phyloP scores from a whole-genome alignment of 2,888 invertebrate genomes.

The Theodoxus fluviatilis region DNA sequence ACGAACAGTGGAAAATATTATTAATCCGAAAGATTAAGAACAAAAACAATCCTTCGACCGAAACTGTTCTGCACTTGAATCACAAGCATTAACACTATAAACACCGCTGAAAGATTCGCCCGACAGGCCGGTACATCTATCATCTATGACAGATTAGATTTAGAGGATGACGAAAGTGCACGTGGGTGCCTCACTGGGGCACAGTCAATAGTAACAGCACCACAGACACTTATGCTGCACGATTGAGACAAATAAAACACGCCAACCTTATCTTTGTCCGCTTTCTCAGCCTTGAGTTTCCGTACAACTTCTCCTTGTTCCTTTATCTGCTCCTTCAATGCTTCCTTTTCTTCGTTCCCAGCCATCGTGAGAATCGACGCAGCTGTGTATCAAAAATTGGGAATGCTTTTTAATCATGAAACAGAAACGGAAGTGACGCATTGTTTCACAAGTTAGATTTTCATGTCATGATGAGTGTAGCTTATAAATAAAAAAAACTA shows the following conservation, averaged over 20 bases:
- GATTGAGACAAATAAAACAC: neutral
- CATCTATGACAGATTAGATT: no score
- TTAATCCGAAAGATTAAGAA: no score
- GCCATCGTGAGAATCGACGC: no score
- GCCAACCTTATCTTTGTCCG: slow-evolving; percentile 47
- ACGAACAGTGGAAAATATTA: no score
- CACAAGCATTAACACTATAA: no score
- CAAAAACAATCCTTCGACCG: no score
- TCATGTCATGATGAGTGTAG: neutral
- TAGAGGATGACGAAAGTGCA: no score
- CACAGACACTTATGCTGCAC: slow-evolving; percentile 5
- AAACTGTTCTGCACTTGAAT: no score
- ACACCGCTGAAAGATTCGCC: no score
- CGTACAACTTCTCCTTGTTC: slow-evolving; percentile 51
- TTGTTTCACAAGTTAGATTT: neutral
- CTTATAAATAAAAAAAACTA: no score
- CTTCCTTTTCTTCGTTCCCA: slow-evolving; percentile 31
- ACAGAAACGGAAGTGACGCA: neutral
- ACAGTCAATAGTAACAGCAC: neutral
- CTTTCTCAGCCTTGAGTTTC: slow-evolving; percentile 50
- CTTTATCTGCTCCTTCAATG: slow-evolving; percentile 47
- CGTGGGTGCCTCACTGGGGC: neutral
- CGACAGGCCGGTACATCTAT: no score
- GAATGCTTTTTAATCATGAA: neutral
- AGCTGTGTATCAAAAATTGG: no score